phyloP scores from a whole-genome alignment of 2,113 vertebrate genomes.

The Pheucticus melanocephalus region DNA sequence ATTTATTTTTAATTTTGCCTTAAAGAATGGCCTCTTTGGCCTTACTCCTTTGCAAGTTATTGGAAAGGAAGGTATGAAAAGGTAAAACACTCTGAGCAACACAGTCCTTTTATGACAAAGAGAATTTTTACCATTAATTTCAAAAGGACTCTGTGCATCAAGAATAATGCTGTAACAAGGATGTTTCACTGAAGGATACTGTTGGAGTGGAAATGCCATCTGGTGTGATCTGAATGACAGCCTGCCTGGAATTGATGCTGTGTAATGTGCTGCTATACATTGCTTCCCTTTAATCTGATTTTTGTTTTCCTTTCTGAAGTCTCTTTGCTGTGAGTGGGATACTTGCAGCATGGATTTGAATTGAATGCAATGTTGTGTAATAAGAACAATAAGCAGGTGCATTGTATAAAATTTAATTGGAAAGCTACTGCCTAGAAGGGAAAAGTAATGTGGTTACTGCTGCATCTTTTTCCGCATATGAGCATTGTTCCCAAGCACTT shows the following conservation, averaged over 20 bases:
- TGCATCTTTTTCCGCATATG: neutral
- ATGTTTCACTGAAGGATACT: conserved; percentile 2
- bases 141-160: neutral
- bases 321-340: neutral
- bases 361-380: neutral
- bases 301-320: neutral
- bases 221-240: conserved; percentile 16
- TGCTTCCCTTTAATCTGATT: neutral
- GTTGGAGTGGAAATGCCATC: neutral
- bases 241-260: neutral
- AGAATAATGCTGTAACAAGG: neutral
- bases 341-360: neutral
- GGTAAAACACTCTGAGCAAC: neutral
- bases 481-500: neutral
- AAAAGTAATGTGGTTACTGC: neutral
- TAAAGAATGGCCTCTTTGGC: neutral
- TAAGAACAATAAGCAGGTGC: conserved; percentile 26
- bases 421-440: neutral
- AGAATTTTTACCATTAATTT: conserved; percentile 6
- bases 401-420: neutral
- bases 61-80: neutral
- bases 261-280: neutral
- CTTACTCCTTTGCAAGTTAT: neutral
- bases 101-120: neutral
- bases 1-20: neutral